Evolutionary conservation across 2,113 vertebrate species (phyloP).

Genomic region (Enhydra lutris): DNA sequence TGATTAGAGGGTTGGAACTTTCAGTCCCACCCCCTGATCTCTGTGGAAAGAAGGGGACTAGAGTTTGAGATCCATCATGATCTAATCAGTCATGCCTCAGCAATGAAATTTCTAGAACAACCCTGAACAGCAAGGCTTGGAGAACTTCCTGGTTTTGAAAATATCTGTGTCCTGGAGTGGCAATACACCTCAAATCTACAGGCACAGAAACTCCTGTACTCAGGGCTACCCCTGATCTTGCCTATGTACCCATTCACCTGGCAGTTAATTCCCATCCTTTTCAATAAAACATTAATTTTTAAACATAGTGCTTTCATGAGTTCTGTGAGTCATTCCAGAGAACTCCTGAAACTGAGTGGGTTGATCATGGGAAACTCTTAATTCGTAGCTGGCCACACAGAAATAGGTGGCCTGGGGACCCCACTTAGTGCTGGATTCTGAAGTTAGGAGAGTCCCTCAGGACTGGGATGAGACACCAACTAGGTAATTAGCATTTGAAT

Average conservation of each 20-base stretch:
- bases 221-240: not conserved
- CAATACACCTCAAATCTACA: not conserved
- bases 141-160: not conserved
- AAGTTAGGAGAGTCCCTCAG: not conserved
- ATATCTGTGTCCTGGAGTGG: accelerated
- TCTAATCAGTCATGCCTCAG: no score
- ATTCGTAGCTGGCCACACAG: not conserved
- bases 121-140: not conserved
- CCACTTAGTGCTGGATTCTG: not conserved
- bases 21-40: not conserved
- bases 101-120: no score
- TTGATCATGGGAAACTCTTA: not conserved
- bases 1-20: not conserved
- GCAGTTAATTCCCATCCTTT: not conserved
- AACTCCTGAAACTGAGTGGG: not conserved
- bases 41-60: not conserved
- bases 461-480: not conserved
- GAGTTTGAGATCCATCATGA: not conserved
- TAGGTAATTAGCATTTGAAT: not conserved
- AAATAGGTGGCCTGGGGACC: not conserved
- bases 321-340: not conserved
- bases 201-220: not conserved
- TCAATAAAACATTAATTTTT: not conserved
- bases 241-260: no score
- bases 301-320: not conserved